Percentiles rank a stretch among this genome's conserved stretches.
These are phyloP conservation scores for Melieria picta DNA, from an alignment of 2,888 invertebrate species.

Conservation along the genomic window DNA sequence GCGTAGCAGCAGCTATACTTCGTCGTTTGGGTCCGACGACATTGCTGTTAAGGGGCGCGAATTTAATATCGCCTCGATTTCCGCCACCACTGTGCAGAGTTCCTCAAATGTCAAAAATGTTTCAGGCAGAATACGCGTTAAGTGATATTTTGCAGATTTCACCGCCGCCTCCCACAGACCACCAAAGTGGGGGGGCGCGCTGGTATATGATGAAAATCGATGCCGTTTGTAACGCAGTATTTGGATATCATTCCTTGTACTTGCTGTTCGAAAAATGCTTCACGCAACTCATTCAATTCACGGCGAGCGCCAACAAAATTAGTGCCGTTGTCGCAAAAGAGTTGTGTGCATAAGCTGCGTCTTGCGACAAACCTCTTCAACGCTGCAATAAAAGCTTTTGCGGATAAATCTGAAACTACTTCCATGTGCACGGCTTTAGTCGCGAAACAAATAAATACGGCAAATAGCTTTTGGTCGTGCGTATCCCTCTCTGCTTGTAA, in stretches of 20 bases:
- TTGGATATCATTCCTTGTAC: constrained; percentile 17
- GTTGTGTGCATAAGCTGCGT: constrained; percentile 31
- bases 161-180: constrained; percentile 3
- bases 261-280: constrained; percentile 33
- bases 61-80: too few species aligned
- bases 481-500: constrained; percentile 24
- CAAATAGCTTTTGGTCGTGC: constrained; percentile 38
- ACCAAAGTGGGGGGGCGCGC: constrained; percentile 40
- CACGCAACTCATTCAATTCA: constrained; percentile 34
- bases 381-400: constrained; percentile 38
- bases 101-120: neutral
- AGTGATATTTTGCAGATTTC: neutral
- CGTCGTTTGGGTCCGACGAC: constrained; percentile 27
- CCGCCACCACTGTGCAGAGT: too few species aligned
- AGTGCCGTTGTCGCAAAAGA: constrained; percentile 42
- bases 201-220: constrained; percentile 27
- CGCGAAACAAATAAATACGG: constrained; percentile 40
- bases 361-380: constrained; percentile 40
- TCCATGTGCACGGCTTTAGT: constrained; percentile 42
- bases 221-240: constrained; percentile 33
- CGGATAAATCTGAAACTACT: constrained; percentile 39
- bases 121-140: neutral
- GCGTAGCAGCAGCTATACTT: constrained; percentile 29
- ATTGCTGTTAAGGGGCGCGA: constrained; percentile 8
- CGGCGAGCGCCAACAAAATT: constrained; percentile 39